Conservation (phyloP, 2,888 invertebrate species). For the Diarsia mendica region DNA sequence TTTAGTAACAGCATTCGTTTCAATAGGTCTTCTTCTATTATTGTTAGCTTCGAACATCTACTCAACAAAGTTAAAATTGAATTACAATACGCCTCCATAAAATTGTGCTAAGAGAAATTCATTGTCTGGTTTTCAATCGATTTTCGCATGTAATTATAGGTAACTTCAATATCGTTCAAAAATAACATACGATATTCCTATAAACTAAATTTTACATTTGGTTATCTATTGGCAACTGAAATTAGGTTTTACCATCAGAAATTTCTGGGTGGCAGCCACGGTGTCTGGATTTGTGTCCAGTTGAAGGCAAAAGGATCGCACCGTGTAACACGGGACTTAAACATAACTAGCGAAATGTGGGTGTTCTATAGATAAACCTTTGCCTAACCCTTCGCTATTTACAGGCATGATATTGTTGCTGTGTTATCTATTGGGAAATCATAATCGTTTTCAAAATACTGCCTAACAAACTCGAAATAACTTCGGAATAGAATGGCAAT, state of each 20-base stretch:
- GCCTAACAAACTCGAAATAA: constrained; percentile 29
- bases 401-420: too few relatives aligned
- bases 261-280: too few relatives aligned
- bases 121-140: constrained; percentile 31
- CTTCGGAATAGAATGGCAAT: constrained; percentile 60
- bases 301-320: too few relatives aligned
- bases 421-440: constrained; percentile 3
- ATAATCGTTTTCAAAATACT: constrained; percentile 25
- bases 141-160: constrained; percentile 20
- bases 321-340: too few relatives aligned
- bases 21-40: constrained; percentile 45
- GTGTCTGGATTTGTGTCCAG: too few relatives aligned
- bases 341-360: too few relatives aligned
- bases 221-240: background rate
- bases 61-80: constrained; percentile 42
- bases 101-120: constrained; percentile 33
- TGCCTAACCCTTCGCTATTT: too few relatives aligned
- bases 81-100: constrained; percentile 30
- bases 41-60: constrained; percentile 43
- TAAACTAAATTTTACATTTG: background rate
- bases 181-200: background rate
- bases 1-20: constrained; percentile 33
- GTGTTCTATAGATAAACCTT: too few relatives aligned
- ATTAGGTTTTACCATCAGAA: too few relatives aligned
- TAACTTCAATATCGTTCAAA: constrained; percentile 14